Conservation (phyloP, 2,797 vertebrate species). For the Hippopotamyrus pictus region DNA sequence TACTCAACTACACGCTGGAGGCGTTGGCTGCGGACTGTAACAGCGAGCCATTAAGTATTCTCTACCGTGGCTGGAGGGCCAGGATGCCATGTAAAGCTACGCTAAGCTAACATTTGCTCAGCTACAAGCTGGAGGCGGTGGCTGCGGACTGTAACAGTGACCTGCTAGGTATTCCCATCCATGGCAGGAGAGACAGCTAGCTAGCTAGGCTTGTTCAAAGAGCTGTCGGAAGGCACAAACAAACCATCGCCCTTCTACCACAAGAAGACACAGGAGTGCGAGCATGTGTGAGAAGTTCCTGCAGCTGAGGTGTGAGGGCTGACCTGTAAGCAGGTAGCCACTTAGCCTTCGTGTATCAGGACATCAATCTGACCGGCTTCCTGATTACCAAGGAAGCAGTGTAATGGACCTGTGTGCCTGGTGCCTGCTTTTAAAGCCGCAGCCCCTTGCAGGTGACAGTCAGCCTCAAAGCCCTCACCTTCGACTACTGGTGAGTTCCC, state of each 20-base stretch:
- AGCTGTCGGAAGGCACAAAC: slow-evolving; percentile 59
- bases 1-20: slow-evolving; percentile 61
- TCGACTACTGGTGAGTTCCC: slow-evolving; percentile 66
- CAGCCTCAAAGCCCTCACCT: slow-evolving; percentile 68
- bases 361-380: not conserved
- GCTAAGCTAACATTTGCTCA: not conserved
- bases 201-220: slow-evolving; percentile 71
- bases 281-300: slow-evolving; percentile 62
- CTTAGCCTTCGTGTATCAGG: not conserved
- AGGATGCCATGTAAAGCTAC: not conserved
- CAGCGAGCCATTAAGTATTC: slow-evolving; percentile 61
- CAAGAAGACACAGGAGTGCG: slow-evolving; percentile 63
- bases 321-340: not conserved
- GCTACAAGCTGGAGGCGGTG: slow-evolving; percentile 50
- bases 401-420: not conserved
- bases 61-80: not conserved
- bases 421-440: slow-evolving; percentile 16
- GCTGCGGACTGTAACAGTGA: slow-evolving; percentile 58
- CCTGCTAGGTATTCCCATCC: slow-evolving; percentile 50
- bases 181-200: slow-evolving; percentile 34
- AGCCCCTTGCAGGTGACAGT: slow-evolving; percentile 69
- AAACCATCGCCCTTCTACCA: slow-evolving; percentile 71
- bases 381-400: not conserved
- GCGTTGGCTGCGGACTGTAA: slow-evolving; percentile 67
- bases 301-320: slow-evolving; percentile 58